These are phyloP conservation scores for Emydoidea blandingii DNA, from an alignment of 2,797 vertebrate genomes.

Conservation along the genomic window DNA sequence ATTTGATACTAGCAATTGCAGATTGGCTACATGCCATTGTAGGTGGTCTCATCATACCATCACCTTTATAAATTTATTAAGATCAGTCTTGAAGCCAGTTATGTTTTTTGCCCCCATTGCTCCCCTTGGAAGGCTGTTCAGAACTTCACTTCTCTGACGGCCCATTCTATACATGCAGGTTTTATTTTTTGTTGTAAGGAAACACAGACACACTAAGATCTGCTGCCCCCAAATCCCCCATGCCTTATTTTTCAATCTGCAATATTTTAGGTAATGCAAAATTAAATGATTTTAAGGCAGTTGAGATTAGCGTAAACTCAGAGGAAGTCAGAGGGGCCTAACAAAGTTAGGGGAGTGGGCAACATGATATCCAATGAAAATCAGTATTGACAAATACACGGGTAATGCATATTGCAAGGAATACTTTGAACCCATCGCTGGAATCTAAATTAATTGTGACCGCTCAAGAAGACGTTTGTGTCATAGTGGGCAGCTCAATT, in stretches of 20 bases:
- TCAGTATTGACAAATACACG: background rate
- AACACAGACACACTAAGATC: background rate
- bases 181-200: background rate
- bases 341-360: background rate
- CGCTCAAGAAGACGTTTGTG: background rate
- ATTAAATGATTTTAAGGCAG: background rate
- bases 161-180: background rate
- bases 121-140: too few species aligned
- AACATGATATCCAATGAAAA: background rate
- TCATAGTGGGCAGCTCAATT: background rate
- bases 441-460: background rate
- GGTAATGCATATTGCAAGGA: background rate
- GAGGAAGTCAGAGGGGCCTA: background rate
- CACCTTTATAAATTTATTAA: too few species aligned
- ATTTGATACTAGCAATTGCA: too few species aligned
- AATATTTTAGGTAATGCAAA: background rate
- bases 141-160: too few species aligned
- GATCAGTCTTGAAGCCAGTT: too few species aligned
- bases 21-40: too few species aligned
- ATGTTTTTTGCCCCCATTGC: too few species aligned
- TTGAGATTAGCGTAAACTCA: background rate
- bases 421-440: background rate
- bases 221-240: background rate
- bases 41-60: too few species aligned
- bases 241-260: background rate